These are phyloP conservation scores for Pollenia griseotomentosa DNA, from an alignment of 2,888 invertebrate genomes.

Conservation along the genomic window DNA sequence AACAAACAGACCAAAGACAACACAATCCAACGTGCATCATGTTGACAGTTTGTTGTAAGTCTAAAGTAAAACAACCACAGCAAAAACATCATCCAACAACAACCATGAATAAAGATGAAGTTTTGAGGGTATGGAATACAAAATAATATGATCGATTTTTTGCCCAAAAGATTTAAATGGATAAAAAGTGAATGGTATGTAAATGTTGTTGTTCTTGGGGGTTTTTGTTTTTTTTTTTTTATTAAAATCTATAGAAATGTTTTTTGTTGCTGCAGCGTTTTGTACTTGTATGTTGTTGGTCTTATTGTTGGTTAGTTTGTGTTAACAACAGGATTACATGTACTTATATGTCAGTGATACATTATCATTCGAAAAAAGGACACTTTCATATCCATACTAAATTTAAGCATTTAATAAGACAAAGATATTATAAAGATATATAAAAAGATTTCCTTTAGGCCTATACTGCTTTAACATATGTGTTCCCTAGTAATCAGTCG, in stretches of 20 bases:
- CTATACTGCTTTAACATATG: too few relatives aligned
- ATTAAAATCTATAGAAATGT: conserved; percentile 24
- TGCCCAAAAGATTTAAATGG: conserved; percentile 41
- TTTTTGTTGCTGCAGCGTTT: conserved; percentile 51
- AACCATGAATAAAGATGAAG: conserved; percentile 17
- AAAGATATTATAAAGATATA: too few relatives aligned
- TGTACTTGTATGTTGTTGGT: conserved; percentile 59
- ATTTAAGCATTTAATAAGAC: neutral
- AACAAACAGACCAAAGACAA: conserved; percentile 23
- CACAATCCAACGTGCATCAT: conserved; percentile 19
- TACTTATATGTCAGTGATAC: conserved; percentile 59
- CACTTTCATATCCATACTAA: conserved; percentile 10
- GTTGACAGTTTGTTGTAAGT: conserved; percentile 59
- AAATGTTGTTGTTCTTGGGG: conserved; percentile 23
- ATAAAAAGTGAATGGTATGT: conserved; percentile 27
- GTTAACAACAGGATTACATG: conserved; percentile 71
- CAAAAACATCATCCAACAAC: conserved; percentile 28
- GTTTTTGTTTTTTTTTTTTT: conserved; percentile 37
- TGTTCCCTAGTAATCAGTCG: too few relatives aligned
- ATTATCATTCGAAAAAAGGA: conserved; percentile 21
- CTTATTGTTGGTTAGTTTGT: conserved; percentile 65
- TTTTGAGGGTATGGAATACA: neutral
- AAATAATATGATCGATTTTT: conserved; percentile 58
- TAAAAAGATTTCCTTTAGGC: too few relatives aligned
- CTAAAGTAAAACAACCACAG: conserved; percentile 46